Base-by-base conservation (phyloP, 1,140 invertebrate genomes). In the Lanistes nyassanus region DNA sequence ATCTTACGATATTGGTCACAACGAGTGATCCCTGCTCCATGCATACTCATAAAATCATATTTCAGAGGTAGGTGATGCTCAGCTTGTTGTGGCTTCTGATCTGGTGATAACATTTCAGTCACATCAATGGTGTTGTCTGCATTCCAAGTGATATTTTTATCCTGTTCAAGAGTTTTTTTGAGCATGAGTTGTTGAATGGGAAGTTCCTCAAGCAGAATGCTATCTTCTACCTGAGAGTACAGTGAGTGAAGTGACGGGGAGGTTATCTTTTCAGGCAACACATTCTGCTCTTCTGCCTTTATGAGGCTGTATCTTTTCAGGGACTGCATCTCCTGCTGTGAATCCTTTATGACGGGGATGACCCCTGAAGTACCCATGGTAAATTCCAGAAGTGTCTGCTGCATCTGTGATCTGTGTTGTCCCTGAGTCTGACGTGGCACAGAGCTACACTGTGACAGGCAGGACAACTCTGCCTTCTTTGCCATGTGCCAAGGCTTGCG, bases 1-100 rank as follows among this genome's bases (percentile, higher is more conserved):
- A 86, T 75, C 67, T 82, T 82, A 13, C 75, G 73, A 75, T 82
- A 88, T 71, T 89, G 88, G 75, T 89, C 88, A 71, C 76, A 79
- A 67, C 86, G 87, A 36, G 88, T 89, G 2, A 86, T 80, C 19
- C 84, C 85, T 34, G 77, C 7, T 36, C 19, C 62, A 69, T 86
- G 82, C 60, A 80, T 83, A 34, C 84, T 80, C 29, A 88, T 29
- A 71, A 87, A 83, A n/a, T 76, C 76, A 60, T 86, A 81, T 72
- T 79, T 81, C 55, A 80, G 72, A 26, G 78, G 77, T 74, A 39
- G 19, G 65, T 42, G 70, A 69, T 53, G 80, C n/a, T 42, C 56
- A 31, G 11, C 42, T 9, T 47, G 26, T 6, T 74, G 60, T 21
- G 47, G 34, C 3, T 39, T 23, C 53, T 70, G 65, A 47, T 72